phyloP scores from a whole-genome alignment of 2,888 invertebrate species.

The Agrotis clavis region DNA sequence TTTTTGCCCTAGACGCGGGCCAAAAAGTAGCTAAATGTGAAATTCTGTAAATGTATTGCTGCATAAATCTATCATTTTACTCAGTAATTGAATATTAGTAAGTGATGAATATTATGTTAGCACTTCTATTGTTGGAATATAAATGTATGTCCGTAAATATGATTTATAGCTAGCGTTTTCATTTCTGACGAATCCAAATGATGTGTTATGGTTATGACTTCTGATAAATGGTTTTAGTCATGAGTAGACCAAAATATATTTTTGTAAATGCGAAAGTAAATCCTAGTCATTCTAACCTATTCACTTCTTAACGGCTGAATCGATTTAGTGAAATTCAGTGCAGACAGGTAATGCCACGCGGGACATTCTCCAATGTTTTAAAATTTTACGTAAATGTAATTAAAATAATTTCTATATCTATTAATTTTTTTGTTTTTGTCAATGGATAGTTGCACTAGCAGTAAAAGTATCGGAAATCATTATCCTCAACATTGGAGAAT shows the following conservation, averaged over 20 bases:
- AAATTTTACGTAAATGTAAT: too few relatives aligned
- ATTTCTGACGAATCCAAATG: slow-evolving; percentile 25
- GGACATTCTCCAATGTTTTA: too few relatives aligned
- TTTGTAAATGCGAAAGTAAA: background rate
- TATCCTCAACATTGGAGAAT: too few relatives aligned
- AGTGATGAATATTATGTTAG: slow-evolving; percentile 4
- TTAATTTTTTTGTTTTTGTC: too few relatives aligned
- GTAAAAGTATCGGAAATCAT: too few relatives aligned
- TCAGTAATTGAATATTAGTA: slow-evolving; percentile 27
- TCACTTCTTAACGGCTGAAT: background rate
- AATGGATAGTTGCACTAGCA: too few relatives aligned
- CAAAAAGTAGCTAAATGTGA: background rate
- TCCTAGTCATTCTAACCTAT: background rate
- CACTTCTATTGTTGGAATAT: slow-evolving; percentile 10
- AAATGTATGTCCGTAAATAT: slow-evolving; percentile 16
- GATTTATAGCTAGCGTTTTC: slow-evolving; percentile 31
- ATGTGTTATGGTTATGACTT: background rate
- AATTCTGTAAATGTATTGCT: background rate
- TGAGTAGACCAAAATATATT: slow-evolving; percentile 1
- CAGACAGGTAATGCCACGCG: too few relatives aligned
- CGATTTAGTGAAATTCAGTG: background rate
- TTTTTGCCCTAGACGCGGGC: too few relatives aligned
- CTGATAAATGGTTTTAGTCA: slow-evolving; percentile 26
- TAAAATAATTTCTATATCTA: too few relatives aligned
- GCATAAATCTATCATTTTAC: background rate